Percentiles rank a stretch among this genome's conserved stretches.
Conservation (phyloP, 2,888 invertebrate species). For the Escarpia spicata region DNA sequence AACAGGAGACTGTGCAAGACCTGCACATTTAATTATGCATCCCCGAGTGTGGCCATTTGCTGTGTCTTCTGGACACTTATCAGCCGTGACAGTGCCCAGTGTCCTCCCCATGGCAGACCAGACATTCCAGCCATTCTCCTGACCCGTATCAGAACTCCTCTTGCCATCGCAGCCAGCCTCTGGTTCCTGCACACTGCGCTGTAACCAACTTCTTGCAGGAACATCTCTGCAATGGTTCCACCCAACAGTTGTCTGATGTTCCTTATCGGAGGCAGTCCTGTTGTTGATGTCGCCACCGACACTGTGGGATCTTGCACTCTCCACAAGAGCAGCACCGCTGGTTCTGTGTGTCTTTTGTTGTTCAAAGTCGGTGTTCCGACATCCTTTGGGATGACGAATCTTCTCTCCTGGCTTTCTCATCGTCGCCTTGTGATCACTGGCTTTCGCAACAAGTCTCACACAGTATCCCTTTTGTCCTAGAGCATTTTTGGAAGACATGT, state of each 20-base stretch:
- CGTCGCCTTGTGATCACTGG: neutral
- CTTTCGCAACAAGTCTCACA: neutral
- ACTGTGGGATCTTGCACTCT: neutral
- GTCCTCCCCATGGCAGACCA: neutral
- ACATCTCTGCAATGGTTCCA: neutral
- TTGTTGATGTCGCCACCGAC: neutral
- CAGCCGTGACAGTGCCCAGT: neutral
- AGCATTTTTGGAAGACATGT: neutral
- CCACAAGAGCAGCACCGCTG: neutral
- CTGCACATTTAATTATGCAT: neutral
- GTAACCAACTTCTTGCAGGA: neutral
- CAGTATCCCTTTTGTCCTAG: neutral
- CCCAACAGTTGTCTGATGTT: neutral
- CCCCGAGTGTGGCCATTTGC: neutral
- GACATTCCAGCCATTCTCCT: neutral
- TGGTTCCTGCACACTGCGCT: no score
- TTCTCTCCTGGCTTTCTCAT: neutral
- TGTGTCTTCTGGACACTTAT: neutral
- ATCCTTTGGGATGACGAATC: neutral
- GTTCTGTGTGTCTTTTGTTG: neutral
- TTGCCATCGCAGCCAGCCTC: neutral
- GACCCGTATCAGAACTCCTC: neutral
- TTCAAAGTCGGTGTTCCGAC: neutral
- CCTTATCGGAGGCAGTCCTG: neutral
- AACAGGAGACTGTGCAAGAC: neutral